Conservation (phyloP, 2,797 vertebrate genomes). For the Melopsittacus undulatus region DNA sequence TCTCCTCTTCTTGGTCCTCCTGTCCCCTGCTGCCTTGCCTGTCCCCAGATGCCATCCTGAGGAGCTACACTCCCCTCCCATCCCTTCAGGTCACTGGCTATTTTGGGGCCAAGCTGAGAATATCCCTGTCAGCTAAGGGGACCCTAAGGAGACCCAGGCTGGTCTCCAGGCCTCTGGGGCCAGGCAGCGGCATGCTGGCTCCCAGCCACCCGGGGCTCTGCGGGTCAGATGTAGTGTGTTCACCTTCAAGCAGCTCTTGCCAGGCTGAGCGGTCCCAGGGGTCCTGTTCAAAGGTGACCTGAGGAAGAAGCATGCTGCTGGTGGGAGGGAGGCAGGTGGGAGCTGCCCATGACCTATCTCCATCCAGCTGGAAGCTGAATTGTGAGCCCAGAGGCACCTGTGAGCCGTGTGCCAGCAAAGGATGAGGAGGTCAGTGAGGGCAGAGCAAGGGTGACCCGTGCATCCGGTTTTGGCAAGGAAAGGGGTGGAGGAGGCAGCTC, state of each 20-base stretch:
- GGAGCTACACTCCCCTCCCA: not conserved
- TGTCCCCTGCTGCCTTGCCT: accelerated
- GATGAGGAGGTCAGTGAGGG: not conserved
- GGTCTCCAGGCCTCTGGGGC: not conserved
- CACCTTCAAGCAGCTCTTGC: not conserved
- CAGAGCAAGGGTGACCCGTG: not conserved
- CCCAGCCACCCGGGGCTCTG: not conserved
- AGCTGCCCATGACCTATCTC: accelerated
- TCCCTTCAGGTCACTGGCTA: not conserved
- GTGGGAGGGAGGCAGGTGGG: not conserved
- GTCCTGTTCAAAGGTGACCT: not conserved
- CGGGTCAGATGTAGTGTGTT: not conserved
- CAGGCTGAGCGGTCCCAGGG: not conserved
- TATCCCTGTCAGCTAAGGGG: not conserved
- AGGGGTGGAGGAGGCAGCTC: not conserved
- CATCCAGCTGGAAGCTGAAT: not conserved
- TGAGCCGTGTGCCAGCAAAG: not conserved
- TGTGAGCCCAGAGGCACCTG: not conserved
- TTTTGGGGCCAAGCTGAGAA: not conserved
- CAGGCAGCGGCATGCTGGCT: not conserved
- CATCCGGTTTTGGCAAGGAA: not conserved
- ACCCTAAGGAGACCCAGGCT: not conserved
- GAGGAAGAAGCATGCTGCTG: not conserved
- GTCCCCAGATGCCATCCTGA: accelerated
- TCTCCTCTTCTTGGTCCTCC: not conserved